Conservation (phyloP, 2,113 vertebrate species). For the Sterrhoptilus dennistouni region DNA sequence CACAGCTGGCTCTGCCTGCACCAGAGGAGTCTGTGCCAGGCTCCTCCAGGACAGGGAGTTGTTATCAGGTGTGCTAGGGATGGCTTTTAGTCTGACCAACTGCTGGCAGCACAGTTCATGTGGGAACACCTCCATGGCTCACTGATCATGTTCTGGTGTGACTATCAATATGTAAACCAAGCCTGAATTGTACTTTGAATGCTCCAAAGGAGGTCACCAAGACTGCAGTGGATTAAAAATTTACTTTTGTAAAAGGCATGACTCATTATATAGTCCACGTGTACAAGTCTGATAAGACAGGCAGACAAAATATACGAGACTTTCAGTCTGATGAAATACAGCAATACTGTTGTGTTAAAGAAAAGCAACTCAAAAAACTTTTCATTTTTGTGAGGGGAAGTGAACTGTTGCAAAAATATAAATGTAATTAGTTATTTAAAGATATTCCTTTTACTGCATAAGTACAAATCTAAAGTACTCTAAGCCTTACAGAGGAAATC, state of each 20-base stretch:
- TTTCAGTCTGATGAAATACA: background rate
- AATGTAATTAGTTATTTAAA: background rate
- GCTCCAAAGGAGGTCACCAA: constrained; percentile 41
- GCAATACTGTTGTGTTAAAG: background rate
- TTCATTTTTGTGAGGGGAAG: background rate
- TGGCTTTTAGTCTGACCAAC: background rate
- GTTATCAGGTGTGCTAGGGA: background rate
- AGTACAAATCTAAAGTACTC: background rate
- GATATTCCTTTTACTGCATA: background rate
- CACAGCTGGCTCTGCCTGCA: background rate
- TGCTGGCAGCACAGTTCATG: background rate
- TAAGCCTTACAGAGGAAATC: background rate
- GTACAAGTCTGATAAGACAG: background rate
- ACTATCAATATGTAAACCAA: constrained; percentile 58
- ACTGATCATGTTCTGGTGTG: background rate
- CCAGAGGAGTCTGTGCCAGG: background rate
- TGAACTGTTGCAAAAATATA: background rate
- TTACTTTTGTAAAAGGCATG: background rate
- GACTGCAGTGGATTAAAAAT: constrained; percentile 39
- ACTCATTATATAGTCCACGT: background rate
- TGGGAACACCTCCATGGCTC: background rate
- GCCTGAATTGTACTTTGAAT: constrained; percentile 44
- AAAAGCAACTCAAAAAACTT: background rate
- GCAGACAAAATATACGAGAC: background rate
- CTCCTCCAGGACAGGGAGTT: background rate